Conservation (phyloP, 1,140 invertebrate species). For the Euglossa dilemma region DNA sequence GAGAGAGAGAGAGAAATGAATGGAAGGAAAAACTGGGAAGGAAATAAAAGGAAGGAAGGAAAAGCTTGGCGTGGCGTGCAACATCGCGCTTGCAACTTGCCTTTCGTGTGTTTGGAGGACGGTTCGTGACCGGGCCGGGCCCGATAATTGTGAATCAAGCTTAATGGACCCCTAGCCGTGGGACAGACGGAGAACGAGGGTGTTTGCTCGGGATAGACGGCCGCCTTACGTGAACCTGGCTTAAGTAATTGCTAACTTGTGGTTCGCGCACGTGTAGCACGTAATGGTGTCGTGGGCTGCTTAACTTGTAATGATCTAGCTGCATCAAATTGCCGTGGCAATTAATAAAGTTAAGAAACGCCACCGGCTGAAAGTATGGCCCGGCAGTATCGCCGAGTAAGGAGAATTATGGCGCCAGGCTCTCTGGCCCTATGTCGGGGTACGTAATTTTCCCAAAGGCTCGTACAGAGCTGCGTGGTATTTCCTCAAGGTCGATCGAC, state of each 20-base stretch:
- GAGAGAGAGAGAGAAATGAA: no score
- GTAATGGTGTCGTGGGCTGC: slow-evolving; percentile 9
- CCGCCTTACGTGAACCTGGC: slow-evolving; percentile 44
- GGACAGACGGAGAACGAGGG: neutral
- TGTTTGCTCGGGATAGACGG: slow-evolving; percentile 45
- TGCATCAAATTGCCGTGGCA: slow-evolving; percentile 62
- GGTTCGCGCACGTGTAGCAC: neutral
- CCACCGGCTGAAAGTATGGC: slow-evolving; percentile 47
- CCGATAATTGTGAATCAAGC: slow-evolving; percentile 8
- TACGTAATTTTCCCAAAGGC: slow-evolving; percentile 46
- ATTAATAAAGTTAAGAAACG: slow-evolving; percentile 68
- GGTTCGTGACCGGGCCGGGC: neutral
- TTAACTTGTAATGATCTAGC: slow-evolving; percentile 63
- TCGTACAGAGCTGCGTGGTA: slow-evolving; percentile 1
- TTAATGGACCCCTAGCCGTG: neutral
- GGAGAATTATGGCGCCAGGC: slow-evolving; percentile 36
- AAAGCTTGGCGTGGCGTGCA: neutral
- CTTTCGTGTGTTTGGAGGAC: neutral
- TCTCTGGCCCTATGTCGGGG: neutral
- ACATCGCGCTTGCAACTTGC: neutral
- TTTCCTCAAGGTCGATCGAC: no score
- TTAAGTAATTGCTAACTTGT: slow-evolving; percentile 55
- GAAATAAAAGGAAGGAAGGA: neutral
- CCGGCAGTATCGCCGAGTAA: slow-evolving; percentile 9
- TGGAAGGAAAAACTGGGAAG: neutral